Percentiles rank a stretch among this genome's conserved stretches.
Evolutionary conservation across 2,113 vertebrate species (phyloP).

Genomic region (Elgaria multicarinata): DNA sequence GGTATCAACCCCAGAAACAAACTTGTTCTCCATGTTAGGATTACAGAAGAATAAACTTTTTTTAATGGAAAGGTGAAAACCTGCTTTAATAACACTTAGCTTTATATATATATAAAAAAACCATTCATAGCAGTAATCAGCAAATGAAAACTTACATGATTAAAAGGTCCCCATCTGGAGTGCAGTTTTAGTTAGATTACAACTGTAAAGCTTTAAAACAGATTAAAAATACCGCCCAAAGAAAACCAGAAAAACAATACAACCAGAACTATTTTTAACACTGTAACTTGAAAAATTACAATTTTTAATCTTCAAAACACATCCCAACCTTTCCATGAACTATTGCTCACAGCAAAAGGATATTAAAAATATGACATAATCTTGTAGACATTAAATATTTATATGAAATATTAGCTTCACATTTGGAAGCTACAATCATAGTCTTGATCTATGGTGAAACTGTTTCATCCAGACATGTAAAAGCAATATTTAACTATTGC

Average conservation of each 20-base stretch:
- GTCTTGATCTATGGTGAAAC: slow-evolving; percentile 41
- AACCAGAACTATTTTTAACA: slow-evolving; percentile 34
- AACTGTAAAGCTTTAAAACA: slow-evolving; percentile 41
- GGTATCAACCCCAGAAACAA: background rate
- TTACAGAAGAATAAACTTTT: slow-evolving; percentile 12
- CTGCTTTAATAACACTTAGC: slow-evolving; percentile 17
- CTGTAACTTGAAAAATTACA: slow-evolving; percentile 26
- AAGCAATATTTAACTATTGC: slow-evolving; percentile 48
- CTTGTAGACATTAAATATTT: slow-evolving; percentile 57
- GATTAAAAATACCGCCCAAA: slow-evolving; percentile 7
- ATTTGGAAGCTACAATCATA: slow-evolving; percentile 34
- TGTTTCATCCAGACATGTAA: slow-evolving; percentile 53
- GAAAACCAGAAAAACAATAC: background rate
- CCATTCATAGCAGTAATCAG: slow-evolving; percentile 15
- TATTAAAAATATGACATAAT: slow-evolving; percentile 19
- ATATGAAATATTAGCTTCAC: slow-evolving; percentile 36
- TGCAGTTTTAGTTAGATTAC: slow-evolving; percentile 35
- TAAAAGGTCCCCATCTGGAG: slow-evolving; percentile 41
- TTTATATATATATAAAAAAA: too few species aligned
- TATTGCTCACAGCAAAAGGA: slow-evolving; percentile 21
- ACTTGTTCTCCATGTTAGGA: slow-evolving; percentile 27
- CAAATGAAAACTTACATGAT: slow-evolving; percentile 46
- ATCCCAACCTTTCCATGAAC: slow-evolving; percentile 32
- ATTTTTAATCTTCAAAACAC: slow-evolving; percentile 25
- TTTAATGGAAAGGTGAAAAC: slow-evolving; percentile 21